Percentiles rank a stretch among this genome's conserved stretches.
These are phyloP conservation scores for Gryllus bimaculatus DNA, from an alignment of 1,140 invertebrate genomes.

Conservation along the genomic window DNA sequence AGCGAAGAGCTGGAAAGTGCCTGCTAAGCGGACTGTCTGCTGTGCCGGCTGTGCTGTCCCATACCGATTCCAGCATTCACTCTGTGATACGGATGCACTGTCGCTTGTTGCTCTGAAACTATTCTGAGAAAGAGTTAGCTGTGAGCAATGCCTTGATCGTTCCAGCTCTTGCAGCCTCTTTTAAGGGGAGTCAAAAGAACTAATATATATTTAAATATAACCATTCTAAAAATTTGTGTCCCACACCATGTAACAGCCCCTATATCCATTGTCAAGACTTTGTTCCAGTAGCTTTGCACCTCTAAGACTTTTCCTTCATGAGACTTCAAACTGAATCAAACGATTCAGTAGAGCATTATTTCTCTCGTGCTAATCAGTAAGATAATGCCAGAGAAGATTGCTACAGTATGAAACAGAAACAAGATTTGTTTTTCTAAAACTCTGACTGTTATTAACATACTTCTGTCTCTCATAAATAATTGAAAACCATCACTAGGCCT, in stretches of 20 bases:
- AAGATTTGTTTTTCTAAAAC: slow-evolving; percentile 2
- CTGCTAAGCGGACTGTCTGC: slow-evolving; percentile 41
- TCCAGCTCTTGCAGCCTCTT: background rate
- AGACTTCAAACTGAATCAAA: background rate
- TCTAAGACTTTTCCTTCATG: background rate
- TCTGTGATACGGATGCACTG: background rate
- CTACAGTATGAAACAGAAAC: background rate
- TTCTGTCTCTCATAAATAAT: slow-evolving; percentile 5
- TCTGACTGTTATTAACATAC: background rate
- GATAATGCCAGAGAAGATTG: background rate
- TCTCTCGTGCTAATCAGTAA: background rate
- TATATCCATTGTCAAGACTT: background rate
- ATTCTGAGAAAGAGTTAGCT: background rate
- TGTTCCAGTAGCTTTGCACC: slow-evolving; percentile 3
- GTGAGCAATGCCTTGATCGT: background rate
- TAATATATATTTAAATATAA: background rate
- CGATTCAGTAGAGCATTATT: background rate
- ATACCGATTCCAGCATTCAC: background rate
- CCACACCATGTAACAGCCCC: background rate
- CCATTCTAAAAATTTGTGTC: background rate
- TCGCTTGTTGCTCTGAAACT: background rate
- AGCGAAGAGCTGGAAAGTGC: slow-evolving; percentile 63
- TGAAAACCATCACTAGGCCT: slow-evolving; percentile 12
- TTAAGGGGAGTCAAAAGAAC: background rate
- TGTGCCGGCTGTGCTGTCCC: background rate